Percentiles rank a stretch among this genome's conserved stretches.
These are phyloP conservation scores for Rhincodon typus DNA, from an alignment of 2,797 vertebrate species.

Conservation along the genomic window DNA sequence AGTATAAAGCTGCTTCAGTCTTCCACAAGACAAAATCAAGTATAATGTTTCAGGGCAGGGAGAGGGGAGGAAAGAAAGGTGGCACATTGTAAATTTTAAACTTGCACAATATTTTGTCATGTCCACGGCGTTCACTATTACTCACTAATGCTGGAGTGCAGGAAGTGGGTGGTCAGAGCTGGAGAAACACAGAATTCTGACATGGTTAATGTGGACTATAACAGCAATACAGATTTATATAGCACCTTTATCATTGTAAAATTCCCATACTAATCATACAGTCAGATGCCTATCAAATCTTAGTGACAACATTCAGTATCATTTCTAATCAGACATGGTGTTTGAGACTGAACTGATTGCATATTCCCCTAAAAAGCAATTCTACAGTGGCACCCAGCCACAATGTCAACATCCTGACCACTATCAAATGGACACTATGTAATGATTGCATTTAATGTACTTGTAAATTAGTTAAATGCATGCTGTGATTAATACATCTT, in stretches of 20 bases:
- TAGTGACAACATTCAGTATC: neutral
- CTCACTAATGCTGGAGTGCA: too few species aligned
- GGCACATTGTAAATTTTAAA: neutral
- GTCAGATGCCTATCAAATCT: neutral
- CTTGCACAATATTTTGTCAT: neutral
- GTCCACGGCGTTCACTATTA: neutral
- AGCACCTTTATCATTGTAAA: neutral
- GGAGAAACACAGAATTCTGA: neutral
- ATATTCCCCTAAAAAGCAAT: neutral
- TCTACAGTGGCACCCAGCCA: neutral
- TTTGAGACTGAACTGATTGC: neutral
- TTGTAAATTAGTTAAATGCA: slow-evolving; percentile 7
- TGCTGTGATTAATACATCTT: neutral
- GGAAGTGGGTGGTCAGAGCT: too few species aligned
- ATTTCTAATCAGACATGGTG: neutral
- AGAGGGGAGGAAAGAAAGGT: neutral
- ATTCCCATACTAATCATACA: neutral
- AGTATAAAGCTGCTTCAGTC: neutral
- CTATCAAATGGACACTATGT: neutral
- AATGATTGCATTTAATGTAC: neutral
- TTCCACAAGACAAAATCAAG: neutral
- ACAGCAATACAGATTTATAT: neutral
- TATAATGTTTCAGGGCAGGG: neutral
- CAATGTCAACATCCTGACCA: neutral
- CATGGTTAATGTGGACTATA: too few species aligned